Base-by-base conservation (phyloP, 2,113 vertebrate species). In the Mus spicilegus region DNA sequence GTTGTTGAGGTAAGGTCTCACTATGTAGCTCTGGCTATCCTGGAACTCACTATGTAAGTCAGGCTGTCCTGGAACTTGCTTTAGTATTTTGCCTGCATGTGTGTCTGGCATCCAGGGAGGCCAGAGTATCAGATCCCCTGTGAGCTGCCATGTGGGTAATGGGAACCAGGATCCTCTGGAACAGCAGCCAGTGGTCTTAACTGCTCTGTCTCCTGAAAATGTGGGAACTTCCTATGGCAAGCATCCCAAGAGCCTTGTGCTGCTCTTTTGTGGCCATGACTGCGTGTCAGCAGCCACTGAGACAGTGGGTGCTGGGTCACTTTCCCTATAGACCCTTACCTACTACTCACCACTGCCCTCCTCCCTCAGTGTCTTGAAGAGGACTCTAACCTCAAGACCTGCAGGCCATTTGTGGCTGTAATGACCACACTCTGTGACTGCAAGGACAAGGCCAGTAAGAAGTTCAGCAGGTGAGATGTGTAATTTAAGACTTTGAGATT, bases 341-440 rank as follows among this genome's bases (percentile, higher is more conserved):
- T 42, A 14, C 17, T 46, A 5, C 51, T 78, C 30, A 78, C 20
- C 26, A 3, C 19, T 16, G 1, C 20, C 39, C 67, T 98, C 81
- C 94, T 93, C 91, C 69, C 75, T 70, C 97, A 99, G 99, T 98
- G 99, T 92, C 98, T 99, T 88, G 98, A 98, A 42, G 97, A 97
- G 1, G 87, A 98, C 94, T 99, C 99, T 0, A 98, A 99, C 97
- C 94, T 99, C 67, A 99, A 99, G 98, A 98, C 95, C 7, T 94
- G 96, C 46, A 90, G 96, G n/a, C 98, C 99, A 1, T 99, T 99
- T 30, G 58, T 73, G 81, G 99, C 98, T 0, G 99, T 99, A 63
- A 98, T 99, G 96, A 33, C 33, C 77, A 87, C 98, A 0, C 99
- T 99, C 51, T 98, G 99, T 91, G 30, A 91, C 0, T 99, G 99